Conservation (phyloP, 2,888 invertebrate species). For the Tiliacea aurago region DNA sequence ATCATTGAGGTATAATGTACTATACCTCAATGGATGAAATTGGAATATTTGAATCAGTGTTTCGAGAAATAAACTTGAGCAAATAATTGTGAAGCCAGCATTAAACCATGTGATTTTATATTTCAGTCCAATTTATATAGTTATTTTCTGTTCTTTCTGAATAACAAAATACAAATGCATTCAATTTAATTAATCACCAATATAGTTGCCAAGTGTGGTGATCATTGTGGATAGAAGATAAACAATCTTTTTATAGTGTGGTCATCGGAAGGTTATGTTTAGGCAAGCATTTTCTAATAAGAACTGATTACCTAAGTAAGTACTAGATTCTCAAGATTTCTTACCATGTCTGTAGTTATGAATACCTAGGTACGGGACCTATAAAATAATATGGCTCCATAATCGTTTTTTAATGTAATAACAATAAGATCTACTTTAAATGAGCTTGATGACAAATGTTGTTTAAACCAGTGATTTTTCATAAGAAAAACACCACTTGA, state of each 20-base stretch:
- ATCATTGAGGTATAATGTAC: no score
- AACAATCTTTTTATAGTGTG: conserved; percentile 23
- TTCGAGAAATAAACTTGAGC: background rate
- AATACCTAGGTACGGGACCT: background rate
- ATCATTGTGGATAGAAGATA: conserved; percentile 1
- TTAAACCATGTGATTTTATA: background rate
- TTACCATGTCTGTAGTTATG: background rate
- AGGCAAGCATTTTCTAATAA: background rate
- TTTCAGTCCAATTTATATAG: background rate
- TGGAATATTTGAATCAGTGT: background rate
- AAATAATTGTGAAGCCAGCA: background rate
- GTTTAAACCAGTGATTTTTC: no score
- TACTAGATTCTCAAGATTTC: background rate
- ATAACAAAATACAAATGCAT: conserved; percentile 8
- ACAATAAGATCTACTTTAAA: background rate
- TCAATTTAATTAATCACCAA: background rate
- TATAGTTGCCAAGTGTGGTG: conserved; percentile 21
- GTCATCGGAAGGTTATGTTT: conserved; percentile 19
- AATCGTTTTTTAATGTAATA: background rate
- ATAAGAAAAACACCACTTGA: no score
- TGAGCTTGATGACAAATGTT: no score
- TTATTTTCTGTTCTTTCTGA: background rate
- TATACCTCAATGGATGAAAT: background rate
- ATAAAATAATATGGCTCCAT: background rate
- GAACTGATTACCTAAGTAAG: background rate